Percentiles rank a stretch among this genome's conserved stretches.
Conservation (phyloP, 2,113 vertebrate species). For the Vidua chalybeata region DNA sequence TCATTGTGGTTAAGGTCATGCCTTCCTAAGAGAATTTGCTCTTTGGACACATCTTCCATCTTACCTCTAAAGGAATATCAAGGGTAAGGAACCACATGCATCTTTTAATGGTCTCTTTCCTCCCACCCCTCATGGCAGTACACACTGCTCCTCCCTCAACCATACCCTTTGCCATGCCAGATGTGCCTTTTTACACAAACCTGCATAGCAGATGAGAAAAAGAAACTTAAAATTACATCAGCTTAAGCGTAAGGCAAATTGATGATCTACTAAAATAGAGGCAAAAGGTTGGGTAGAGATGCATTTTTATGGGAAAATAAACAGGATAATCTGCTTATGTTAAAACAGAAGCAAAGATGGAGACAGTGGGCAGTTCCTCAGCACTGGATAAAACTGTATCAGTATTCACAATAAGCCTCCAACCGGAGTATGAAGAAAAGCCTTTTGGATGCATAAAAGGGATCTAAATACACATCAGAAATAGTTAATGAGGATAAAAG, state of each 20-base stretch:
- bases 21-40: conserved; percentile 79
- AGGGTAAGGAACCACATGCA: background rate
- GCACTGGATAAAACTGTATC: background rate
- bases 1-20: conserved; percentile 74
- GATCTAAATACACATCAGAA: background rate
- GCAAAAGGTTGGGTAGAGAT: background rate
- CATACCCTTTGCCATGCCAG: background rate
- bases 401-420: background rate
- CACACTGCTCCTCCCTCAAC: background rate
- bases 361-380: background rate
- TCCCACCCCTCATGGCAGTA: background rate
- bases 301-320: background rate
- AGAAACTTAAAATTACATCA: background rate
- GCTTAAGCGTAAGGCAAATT: background rate
- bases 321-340: background rate
- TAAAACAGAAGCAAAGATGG: background rate
- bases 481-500: background rate
- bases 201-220: fast-evolving
- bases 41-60: conserved; percentile 74
- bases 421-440: background rate
- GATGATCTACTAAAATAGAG: background rate
- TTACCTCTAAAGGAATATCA: conserved; percentile 63
- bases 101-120: background rate
- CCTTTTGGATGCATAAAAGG: background rate
- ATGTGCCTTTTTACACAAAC: background rate